A percentile compares a stretch with the other conserved stretches of the same genome.
These are phyloP conservation scores for Serilophus lunatus DNA, from an alignment of 2,113 vertebrate genomes.

Conservation along the genomic window DNA sequence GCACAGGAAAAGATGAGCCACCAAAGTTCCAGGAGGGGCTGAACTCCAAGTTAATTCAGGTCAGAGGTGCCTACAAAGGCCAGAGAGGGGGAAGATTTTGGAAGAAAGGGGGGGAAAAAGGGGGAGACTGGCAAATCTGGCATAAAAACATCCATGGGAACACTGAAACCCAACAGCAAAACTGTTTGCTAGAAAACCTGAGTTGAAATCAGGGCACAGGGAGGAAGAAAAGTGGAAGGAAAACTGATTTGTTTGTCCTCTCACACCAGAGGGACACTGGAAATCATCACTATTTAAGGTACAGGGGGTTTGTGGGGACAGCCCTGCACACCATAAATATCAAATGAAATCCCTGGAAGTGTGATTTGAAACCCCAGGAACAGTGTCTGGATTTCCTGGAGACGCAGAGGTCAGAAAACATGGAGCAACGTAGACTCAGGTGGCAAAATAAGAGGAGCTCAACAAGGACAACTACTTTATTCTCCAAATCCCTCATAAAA, in stretches of 20 bases:
- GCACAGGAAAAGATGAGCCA: background rate
- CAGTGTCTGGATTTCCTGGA: background rate
- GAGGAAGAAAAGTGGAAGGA: background rate
- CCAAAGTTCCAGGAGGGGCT: background rate
- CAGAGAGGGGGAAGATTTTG: background rate
- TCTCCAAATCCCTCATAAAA: background rate
- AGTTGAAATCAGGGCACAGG: background rate
- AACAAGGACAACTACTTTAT: background rate
- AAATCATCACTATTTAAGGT: background rate
- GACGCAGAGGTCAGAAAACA: background rate
- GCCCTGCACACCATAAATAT: background rate
- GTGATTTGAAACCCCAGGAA: background rate
- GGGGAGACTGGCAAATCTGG: background rate
- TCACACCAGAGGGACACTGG: background rate
- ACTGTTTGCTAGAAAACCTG: background rate
- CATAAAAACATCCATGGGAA: background rate
- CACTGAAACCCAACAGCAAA: rapidly evolving
- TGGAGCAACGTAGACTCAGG: rapidly evolving
- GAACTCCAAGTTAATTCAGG: background rate
- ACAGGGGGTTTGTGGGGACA: background rate
- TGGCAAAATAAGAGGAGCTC: background rate
- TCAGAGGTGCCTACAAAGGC: background rate
- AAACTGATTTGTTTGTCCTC: background rate
- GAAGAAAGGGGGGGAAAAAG: background rate
- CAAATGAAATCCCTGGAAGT: background rate